phyloP scores from a whole-genome alignment of 2,113 vertebrate species.

The Apeltes quadracus region DNA sequence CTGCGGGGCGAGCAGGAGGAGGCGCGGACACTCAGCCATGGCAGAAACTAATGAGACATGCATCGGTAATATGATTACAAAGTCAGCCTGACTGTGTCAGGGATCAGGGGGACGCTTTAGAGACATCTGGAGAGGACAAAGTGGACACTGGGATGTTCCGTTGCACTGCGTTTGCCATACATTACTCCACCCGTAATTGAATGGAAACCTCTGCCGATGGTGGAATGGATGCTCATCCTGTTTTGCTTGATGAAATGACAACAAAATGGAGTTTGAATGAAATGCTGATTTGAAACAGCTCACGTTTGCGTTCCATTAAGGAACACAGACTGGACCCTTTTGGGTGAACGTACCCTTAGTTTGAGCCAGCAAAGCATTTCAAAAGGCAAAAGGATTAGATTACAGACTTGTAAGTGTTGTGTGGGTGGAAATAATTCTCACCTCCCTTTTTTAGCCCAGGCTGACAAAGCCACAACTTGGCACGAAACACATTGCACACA shows the following conservation, averaged over 20 bases:
- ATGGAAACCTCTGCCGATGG: constrained; percentile 1
- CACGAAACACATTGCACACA: constrained; percentile 30
- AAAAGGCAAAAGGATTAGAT: constrained; percentile 55
- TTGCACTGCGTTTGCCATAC: background rate
- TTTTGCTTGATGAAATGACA: background rate
- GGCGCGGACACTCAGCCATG: constrained; percentile 70
- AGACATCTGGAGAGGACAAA: constrained; percentile 53
- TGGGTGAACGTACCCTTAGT: constrained; percentile 43
- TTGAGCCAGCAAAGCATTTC: constrained; percentile 52
- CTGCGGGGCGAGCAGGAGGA: constrained; percentile 42
- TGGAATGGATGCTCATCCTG: background rate
- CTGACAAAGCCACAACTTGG: constrained; percentile 60
- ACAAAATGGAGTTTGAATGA: constrained; percentile 8
- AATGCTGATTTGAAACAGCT: constrained; percentile 15
- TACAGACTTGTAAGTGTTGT: constrained; percentile 58
- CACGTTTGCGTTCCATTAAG: constrained; percentile 7
- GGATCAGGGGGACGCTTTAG: constrained; percentile 30
- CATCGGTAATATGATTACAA: constrained; percentile 77
- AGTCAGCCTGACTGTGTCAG: constrained; percentile 60
- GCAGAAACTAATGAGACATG: constrained; percentile 78
- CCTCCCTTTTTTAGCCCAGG: constrained; percentile 59
- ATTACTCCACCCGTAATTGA: constrained; percentile 5
- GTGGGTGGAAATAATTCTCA: constrained; percentile 68
- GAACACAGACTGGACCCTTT: constrained; percentile 13
- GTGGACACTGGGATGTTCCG: constrained; percentile 37